Conservation (phyloP, 2,888 invertebrate genomes). For the Drosophila heteroneura region DNA sequence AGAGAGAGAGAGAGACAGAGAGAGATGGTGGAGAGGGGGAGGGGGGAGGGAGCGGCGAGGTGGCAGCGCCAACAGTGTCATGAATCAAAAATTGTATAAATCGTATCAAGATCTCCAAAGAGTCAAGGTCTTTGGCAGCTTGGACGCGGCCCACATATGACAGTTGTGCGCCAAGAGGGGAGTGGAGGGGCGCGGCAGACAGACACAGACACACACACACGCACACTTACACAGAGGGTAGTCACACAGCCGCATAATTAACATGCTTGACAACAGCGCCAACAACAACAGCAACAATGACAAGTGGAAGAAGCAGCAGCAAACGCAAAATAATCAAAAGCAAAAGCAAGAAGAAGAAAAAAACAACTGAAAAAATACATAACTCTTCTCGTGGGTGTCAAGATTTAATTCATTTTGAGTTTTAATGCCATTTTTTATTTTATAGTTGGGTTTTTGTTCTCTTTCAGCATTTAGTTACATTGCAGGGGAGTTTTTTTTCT, state of each 20-base stretch:
- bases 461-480: constrained; percentile 34
- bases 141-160: constrained; percentile 58
- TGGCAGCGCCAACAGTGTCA: constrained; percentile 47
- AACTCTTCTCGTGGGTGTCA: constrained; percentile 64
- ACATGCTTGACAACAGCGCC: constrained; percentile 67
- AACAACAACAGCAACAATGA: constrained; percentile 2
- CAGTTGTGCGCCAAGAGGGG: constrained; percentile 8
- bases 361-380: constrained; percentile 24
- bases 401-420: constrained; percentile 59
- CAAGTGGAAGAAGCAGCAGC: constrained; percentile 19
- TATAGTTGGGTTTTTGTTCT: constrained; percentile 37
- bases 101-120: constrained; percentile 72
- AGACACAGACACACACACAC: neutral
- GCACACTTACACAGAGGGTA: constrained; percentile 21
- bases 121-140: constrained; percentile 70
- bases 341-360: constrained; percentile 16
- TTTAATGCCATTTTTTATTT: constrained; percentile 52
- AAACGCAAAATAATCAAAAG: constrained; percentile 37
- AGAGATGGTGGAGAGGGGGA: neutral
- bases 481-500: constrained; percentile 37
- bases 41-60: neutral
- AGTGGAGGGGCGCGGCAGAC: constrained; percentile 7
- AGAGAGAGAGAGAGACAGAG: no score
- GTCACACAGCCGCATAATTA: constrained; percentile 68
- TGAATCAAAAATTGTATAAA: constrained; percentile 78